Evolutionary conservation across 2,888 invertebrate species (phyloP), one percentile per base, ranked within the genome.

Genomic region (Polydrusus pterygomalis): DNA sequence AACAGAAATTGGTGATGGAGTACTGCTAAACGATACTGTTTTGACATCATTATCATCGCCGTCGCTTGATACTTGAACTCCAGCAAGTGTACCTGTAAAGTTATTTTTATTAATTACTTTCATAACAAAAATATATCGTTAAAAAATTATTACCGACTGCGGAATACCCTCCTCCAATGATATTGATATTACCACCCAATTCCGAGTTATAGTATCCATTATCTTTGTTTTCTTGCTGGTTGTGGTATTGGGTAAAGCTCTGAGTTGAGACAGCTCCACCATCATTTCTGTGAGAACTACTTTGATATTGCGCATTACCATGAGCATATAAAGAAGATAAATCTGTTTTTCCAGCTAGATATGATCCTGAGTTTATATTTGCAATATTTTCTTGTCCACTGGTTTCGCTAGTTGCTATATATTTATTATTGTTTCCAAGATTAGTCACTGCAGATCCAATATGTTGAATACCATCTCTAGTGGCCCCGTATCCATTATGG

Each of bases 141-240:
- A n/a, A 40, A 11, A 20, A 11, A 30, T 3, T 40, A 38, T 79
- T 70, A 72, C 83, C 85, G 11, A 86, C 85, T 40, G 83, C 85
- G 5, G 86, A 86, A 70, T 84, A 84, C 25, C 86, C 86, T 13
- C 85, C 85, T 20, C 84, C 84, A 11, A 86, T 78, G 25, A 86
- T 86, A 67, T 86, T 84, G 18, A 85, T 80, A 20, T 81, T 82
- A 40, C 80, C 81, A 45, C 20, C 15, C n/a, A 70, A 15, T 25
- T 72, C 69, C 40, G 43, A 51, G 9, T 74, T 49, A 18, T 74
- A 51, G 9, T 51, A 54, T 30, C 30, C 63, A 40, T n/a, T 49
- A 8, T 0, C 38, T 51, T 20, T 63, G 18, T 7, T 38, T 0
- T 40, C 70, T 54, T 54, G 51, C 13, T 25, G 47, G 9, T 64